phyloP scores from a whole-genome alignment of 2,888 invertebrate species.

The Camptogramma bilineatum region DNA sequence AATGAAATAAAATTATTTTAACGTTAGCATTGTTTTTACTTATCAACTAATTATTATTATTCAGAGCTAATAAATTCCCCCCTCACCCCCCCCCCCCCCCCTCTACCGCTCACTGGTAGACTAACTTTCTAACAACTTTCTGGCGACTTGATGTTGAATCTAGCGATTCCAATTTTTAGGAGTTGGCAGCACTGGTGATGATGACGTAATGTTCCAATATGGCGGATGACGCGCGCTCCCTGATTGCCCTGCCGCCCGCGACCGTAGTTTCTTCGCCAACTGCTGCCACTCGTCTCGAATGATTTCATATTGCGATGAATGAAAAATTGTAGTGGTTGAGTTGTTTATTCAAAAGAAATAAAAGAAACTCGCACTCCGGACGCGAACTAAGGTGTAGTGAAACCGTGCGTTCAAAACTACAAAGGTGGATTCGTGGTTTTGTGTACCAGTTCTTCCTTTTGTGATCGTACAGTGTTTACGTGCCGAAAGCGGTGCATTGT shows the following conservation, averaged over 20 bases:
- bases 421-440: conserved; percentile 78
- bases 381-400: conserved; percentile 65
- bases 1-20: no score
- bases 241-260: conserved; percentile 63
- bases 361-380: conserved; percentile 63
- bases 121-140: no score
- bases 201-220: conserved; percentile 83
- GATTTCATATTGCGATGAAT: conserved; percentile 80
- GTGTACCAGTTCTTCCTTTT: conserved; percentile 78
- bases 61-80: no score
- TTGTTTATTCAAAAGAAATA: conserved; percentile 61
- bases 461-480: conserved; percentile 79
- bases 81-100: no score
- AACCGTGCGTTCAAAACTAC: conserved; percentile 71
- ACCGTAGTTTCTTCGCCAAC: conserved; percentile 69
- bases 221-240: conserved; percentile 82
- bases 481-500: conserved; percentile 65
- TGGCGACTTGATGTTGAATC: no score
- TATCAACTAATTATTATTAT: no score
- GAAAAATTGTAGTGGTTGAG: conserved; percentile 73
- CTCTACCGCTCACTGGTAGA: no score
- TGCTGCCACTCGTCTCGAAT: conserved; percentile 73
- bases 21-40: no score
- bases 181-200: conserved; percentile 26
- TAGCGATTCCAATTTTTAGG: no score